phyloP scores from a whole-genome alignment of 53 echinoderm and acorn worm genomes.

The Henricia sp. region DNA sequence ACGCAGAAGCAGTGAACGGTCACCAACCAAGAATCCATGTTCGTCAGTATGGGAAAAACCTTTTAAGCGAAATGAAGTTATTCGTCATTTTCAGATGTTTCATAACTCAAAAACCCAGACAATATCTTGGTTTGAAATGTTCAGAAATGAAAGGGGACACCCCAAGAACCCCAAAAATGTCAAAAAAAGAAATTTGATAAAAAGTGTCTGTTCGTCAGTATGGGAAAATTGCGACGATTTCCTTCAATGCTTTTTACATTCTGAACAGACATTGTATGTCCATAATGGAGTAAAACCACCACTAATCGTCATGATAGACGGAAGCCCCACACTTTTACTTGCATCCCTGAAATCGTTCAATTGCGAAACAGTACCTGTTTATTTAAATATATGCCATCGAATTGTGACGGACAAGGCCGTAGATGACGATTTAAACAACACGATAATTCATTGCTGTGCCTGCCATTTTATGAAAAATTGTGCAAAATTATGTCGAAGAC shows the following conservation, averaged over 20 bases:
- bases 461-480: conserved; percentile 29
- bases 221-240: no score
- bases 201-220: no score
- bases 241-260: not conserved
- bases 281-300: conserved; percentile 9
- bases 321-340: conserved; percentile 4
- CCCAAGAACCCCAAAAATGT: no score
- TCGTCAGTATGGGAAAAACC: no score
- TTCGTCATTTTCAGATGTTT: no score
- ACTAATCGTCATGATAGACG: conserved; percentile 18
- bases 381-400: not conserved
- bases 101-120: no score
- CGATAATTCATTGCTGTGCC: not conserved
- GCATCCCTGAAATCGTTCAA: not conserved
- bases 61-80: no score
- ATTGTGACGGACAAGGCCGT: not conserved
- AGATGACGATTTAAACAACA: not conserved
- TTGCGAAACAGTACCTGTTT: not conserved
- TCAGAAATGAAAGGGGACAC: no score
- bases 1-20: no score
- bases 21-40: no score
- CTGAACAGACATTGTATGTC: conserved; percentile 4
- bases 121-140: no score
- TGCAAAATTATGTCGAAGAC: not conserved
- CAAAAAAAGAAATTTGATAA: no score